Conservation (phyloP, 2,888 invertebrate genomes). For the Papilio protenor region DNA sequence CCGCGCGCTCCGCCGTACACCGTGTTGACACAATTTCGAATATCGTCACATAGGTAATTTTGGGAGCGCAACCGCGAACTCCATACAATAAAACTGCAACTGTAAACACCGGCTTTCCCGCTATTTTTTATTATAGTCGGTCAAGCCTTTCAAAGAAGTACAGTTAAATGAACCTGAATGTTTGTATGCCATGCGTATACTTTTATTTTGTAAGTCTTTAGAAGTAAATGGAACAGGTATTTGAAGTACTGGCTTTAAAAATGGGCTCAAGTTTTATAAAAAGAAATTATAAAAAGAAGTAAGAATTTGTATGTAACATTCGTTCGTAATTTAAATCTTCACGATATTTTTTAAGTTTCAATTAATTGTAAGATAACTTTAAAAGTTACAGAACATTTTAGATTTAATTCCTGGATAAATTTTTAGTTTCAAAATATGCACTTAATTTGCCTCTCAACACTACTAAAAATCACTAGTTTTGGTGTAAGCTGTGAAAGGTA, state of each 20-base stretch:
- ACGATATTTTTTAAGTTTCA: not conserved
- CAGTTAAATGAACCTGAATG: slow-evolving; percentile 24
- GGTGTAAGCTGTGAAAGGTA: not conserved
- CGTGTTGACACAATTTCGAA: slow-evolving; percentile 81
- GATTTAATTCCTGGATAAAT: not conserved
- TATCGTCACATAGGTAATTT: slow-evolving; percentile 68
- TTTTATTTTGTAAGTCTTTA: slow-evolving; percentile 15
- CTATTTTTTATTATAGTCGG: slow-evolving; percentile 28
- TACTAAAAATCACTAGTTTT: not conserved
- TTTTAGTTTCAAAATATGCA: not conserved
- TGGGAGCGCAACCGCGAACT: slow-evolving; percentile 32
- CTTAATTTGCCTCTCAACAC: too few relatives aligned
- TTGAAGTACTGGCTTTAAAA: slow-evolving; percentile 2
- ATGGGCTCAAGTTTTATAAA: slow-evolving; percentile 1
- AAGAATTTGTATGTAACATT: not conserved
- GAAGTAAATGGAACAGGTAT: slow-evolving; percentile 16
- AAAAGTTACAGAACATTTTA: not conserved
- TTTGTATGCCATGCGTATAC: slow-evolving; percentile 12
- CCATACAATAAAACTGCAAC: slow-evolving; percentile 38
- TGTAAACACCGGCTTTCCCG: slow-evolving; percentile 30
- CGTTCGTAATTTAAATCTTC: not conserved
- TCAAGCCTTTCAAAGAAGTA: slow-evolving; percentile 15
- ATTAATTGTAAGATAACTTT: not conserved
- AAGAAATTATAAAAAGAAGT: not conserved
- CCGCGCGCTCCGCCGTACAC: slow-evolving; percentile 61